Evolutionary conservation across 2,888 invertebrate genomes (phyloP).

Genomic region (Xestobium rufovillosum): DNA sequence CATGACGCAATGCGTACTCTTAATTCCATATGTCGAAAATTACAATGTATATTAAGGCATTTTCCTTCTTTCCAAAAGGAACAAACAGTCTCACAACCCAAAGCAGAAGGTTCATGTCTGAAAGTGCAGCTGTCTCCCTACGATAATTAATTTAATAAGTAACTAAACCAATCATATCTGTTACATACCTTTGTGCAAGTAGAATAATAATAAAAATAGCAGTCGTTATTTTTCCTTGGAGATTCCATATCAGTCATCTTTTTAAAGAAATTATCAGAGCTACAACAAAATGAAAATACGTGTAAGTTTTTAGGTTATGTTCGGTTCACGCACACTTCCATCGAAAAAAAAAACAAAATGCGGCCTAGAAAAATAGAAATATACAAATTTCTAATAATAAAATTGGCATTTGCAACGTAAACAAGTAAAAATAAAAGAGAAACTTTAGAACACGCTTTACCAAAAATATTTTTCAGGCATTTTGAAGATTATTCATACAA

Average conservation of each 20-base stretch:
- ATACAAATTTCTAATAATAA: slow-evolving; percentile 6
- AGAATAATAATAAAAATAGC: slow-evolving; percentile 84
- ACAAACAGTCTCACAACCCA: slow-evolving; percentile 77
- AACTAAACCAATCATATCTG: neutral
- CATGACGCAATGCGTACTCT: slow-evolving; percentile 48
- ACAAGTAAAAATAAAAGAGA: slow-evolving; percentile 1
- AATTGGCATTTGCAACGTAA: slow-evolving; percentile 4
- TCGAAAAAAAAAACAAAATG: slow-evolving; percentile 3
- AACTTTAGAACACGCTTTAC: slow-evolving; percentile 20
- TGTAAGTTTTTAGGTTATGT: slow-evolving; percentile 28
- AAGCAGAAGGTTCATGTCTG: slow-evolving; percentile 76
- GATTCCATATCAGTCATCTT: slow-evolving; percentile 55
- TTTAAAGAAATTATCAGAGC: slow-evolving; percentile 44
- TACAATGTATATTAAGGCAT: slow-evolving; percentile 70
- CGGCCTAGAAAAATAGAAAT: slow-evolving; percentile 2
- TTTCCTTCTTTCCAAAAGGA: slow-evolving; percentile 75
- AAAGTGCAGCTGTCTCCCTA: slow-evolving; percentile 76
- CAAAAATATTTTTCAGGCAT: slow-evolving; percentile 29
- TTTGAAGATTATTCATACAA: slow-evolving; percentile 9
- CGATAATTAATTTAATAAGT: slow-evolving; percentile 23
- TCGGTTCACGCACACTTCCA: slow-evolving; percentile 5
- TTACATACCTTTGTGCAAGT: slow-evolving; percentile 71
- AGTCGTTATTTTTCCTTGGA: slow-evolving; percentile 72
- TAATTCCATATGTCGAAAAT: slow-evolving; percentile 78
- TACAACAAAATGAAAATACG: slow-evolving; percentile 28